Evolutionary conservation across 2,113 vertebrate genomes (phyloP), one percentile per base, ranked within the genome.

Genomic region (Thamnaconus septentrionalis): DNA sequence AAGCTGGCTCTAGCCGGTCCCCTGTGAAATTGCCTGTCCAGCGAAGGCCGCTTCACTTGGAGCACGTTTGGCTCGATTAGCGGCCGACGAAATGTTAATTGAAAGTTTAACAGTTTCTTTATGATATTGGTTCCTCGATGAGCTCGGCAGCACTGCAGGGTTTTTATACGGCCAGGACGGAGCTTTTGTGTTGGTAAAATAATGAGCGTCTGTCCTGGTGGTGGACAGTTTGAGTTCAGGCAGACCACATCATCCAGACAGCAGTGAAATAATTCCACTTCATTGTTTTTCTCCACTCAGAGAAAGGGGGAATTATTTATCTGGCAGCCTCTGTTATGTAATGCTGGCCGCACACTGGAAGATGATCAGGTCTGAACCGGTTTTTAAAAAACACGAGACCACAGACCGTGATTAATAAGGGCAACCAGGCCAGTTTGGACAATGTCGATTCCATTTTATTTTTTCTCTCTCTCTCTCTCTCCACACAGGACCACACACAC

Each of bases 41-140:
- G 89, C 86, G 87, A 90, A 91, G 90, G 82, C 80, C 83, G 78
- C 80, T 90, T 81, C 12, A 88, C 87, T 83, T 80, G 74, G 80
- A 66, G 48, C 85, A 84, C 72, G 74, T 89, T 85, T 69, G 62
- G 59, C 81, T 78, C 79, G 82, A 89, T 91, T 85, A 76, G 76
- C 80, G 72, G 73, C 76, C 86, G 85, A 87, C 86, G 55, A 78
- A 83, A 63, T 70, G 59, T 75, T 83, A 69, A 86, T 87, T 83
- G 73, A 80, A 86, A 77, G 81, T 69, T 63, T 51, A 45, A 71
- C 70, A 65, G 39, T 56, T 31, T 31, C 18, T 31, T 31, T 31
- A 31, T 31, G 18, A 31, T 31, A 31, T 31, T 31, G 2, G 18
- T 31, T 31, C 18, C 18, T 31, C 18, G 18, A 31, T 31, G 18